A percentile compares a stretch with the other conserved stretches of the same genome.
These are phyloP conservation scores for Empis stercorea DNA, from an alignment of 2,888 invertebrate genomes.

Conservation along the genomic window DNA sequence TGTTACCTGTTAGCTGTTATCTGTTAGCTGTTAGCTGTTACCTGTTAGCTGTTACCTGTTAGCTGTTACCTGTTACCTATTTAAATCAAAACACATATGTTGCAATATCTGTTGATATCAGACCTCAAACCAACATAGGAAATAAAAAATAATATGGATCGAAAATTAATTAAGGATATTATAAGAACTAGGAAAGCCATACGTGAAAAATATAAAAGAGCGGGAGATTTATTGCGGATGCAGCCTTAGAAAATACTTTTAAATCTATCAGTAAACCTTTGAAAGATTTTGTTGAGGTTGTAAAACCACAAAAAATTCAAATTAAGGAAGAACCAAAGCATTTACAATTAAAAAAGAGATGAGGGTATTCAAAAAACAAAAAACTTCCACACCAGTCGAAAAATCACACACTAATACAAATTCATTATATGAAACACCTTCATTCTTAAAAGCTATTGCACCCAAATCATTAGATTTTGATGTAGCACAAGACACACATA, in stretches of 20 bases:
- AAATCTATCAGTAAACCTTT: neutral
- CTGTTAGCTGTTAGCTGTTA: too few relatives aligned
- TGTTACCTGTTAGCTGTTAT: too few relatives aligned
- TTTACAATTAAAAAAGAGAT: too few relatives aligned
- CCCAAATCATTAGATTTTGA: neutral
- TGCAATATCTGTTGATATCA: neutral
- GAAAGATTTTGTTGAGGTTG: neutral
- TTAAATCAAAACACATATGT: neutral
- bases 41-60: too few relatives aligned
- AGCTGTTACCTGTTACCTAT: too few relatives aligned
- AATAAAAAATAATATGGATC: neutral
- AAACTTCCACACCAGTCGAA: too few relatives aligned
- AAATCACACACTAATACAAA: too few relatives aligned
- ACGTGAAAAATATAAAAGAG: neutral
- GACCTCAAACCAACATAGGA: neutral
- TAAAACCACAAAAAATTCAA: too few relatives aligned
- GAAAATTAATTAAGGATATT: conserved; percentile 1
- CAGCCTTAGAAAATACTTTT: neutral
- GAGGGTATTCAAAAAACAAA: too few relatives aligned
- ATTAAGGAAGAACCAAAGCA: too few relatives aligned
- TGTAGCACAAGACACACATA: neutral
- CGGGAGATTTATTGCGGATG: neutral
- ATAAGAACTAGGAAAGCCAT: conserved; percentile 3
- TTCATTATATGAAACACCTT: too few relatives aligned
- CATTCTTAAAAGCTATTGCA: too few relatives aligned